Base-by-base conservation (phyloP, 2,888 invertebrate species). In the Ectemnius cavifrons region DNA sequence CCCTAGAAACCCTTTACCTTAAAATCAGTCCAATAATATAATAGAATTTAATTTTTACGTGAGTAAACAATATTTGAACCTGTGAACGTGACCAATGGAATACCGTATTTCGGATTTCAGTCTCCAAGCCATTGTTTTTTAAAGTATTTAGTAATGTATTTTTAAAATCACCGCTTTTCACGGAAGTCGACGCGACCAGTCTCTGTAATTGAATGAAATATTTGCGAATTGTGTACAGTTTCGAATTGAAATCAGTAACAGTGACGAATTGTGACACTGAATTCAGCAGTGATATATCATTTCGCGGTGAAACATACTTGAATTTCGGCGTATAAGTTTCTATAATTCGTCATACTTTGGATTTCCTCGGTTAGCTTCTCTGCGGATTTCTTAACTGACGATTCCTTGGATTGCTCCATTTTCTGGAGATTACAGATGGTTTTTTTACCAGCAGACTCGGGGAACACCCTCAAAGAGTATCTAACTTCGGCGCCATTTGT, bases 91-190 rank as follows among this genome's bases (percentile, higher is more conserved):
- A 93, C 94, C 95, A 95, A 90, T 96, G 96, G 91, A 94, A 97
- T 63, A 97, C 95, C 73, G 96, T 95, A 87, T 97, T 97, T 82
- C 96, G 93, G 73, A 97, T 92, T 89, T 96, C 95, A 4, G 95
- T 95, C 88, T 97, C 97, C 84, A 97, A 92, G 4, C 96, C 96
- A 75, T 94, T 95, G 75, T 94, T 93, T 90, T 94, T 95, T 91
- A 97, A 94, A 28, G 95, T 95, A 82, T 94, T 94, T 80, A 96
- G 93, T 75, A 97, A 91, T 0, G 96, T 95, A 80, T 94, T 94
- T 89, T 95, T 95, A 88, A 97, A 96, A 88, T 96, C 95, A 79
- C 95, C 94, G 84, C 94, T 94, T 85, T 94, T 94, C 46, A 97
- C 96, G 83, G 92, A 93, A 59, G 96, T 93, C 52, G 95, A 95